Evolutionary conservation across 2,113 vertebrate genomes (phyloP).

Genomic region (Piaya cayana): DNA sequence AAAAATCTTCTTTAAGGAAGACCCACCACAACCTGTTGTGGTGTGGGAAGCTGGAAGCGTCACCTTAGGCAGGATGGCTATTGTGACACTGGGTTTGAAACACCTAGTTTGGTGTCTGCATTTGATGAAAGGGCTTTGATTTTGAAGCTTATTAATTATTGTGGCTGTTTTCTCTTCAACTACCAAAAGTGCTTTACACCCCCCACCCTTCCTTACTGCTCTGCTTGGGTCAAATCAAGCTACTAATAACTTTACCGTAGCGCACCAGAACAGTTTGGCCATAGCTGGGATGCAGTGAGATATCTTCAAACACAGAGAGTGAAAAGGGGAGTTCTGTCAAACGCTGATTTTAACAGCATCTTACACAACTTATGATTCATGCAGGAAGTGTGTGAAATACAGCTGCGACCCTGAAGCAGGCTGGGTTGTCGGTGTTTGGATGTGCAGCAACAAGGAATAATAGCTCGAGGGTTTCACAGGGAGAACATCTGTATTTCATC

Average conservation of each 20-base stretch:
- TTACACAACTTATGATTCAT: not conserved
- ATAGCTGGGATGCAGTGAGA: not conserved
- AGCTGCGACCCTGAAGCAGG: not conserved
- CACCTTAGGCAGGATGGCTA: not conserved
- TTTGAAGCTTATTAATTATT: rapidly evolving
- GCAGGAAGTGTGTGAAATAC: not conserved
- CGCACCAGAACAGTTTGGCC: not conserved
- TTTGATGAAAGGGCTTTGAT: not conserved
- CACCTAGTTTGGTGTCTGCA: not conserved
- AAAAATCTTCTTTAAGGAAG: not conserved
- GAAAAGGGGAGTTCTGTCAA: not conserved
- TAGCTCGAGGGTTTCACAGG: not conserved
- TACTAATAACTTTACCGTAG: not conserved
- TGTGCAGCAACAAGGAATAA: rapidly evolving
- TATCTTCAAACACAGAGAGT: not conserved
- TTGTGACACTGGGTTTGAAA: not conserved
- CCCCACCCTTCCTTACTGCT: not conserved
- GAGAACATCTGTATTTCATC: not conserved
- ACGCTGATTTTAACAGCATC: not conserved
- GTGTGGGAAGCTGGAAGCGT: not conserved
- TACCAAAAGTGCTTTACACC: not conserved
- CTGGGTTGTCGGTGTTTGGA: not conserved
- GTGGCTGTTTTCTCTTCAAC: not conserved
- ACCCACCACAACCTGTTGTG: not conserved
- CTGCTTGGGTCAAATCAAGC: not conserved